phyloP scores from a whole-genome alignment of 1,140 invertebrate genomes.

The Drosophila obscura region DNA sequence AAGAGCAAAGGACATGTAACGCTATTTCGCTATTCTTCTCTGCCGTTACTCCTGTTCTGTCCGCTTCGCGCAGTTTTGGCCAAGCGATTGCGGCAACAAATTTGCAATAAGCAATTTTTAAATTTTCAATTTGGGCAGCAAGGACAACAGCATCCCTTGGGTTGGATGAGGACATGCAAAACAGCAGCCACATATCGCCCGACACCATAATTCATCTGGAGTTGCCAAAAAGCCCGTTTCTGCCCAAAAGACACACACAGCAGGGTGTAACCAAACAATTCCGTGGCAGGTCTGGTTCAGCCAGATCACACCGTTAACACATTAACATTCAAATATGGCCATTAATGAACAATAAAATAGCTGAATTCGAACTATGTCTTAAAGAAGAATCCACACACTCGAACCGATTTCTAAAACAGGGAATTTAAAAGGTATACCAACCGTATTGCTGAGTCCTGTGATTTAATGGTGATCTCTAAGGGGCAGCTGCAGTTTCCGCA shows the following conservation, averaged over 20 bases:
- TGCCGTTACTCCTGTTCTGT: slow-evolving; percentile 19
- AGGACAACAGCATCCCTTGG: slow-evolving; percentile 42
- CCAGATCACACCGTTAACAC: background rate
- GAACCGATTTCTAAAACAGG: too few relatives aligned
- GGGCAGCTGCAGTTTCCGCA: too few relatives aligned
- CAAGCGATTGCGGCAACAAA: slow-evolving; percentile 80
- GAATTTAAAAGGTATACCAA: too few relatives aligned
- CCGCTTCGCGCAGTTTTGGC: slow-evolving; percentile 31
- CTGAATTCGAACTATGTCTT: too few relatives aligned
- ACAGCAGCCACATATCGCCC: slow-evolving; percentile 47
- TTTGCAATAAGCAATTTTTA: slow-evolving; percentile 81
- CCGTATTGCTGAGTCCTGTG: too few relatives aligned
- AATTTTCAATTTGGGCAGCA: slow-evolving; percentile 79
- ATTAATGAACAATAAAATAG: too few relatives aligned
- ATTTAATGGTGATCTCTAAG: too few relatives aligned
- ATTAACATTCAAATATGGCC: background rate
- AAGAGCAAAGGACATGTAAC: slow-evolving; percentile 78
- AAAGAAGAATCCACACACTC: too few relatives aligned
- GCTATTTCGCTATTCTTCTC: slow-evolving; percentile 32
- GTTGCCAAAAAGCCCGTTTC: slow-evolving; percentile 29
- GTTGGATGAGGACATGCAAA: slow-evolving; percentile 65
- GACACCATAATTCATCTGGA: slow-evolving; percentile 43
- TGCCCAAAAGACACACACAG: slow-evolving; percentile 25
- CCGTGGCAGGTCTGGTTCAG: background rate
- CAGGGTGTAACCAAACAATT: slow-evolving; percentile 8